Conservation (phyloP, 1,140 invertebrate genomes). For the Ectropis grisescens region DNA sequence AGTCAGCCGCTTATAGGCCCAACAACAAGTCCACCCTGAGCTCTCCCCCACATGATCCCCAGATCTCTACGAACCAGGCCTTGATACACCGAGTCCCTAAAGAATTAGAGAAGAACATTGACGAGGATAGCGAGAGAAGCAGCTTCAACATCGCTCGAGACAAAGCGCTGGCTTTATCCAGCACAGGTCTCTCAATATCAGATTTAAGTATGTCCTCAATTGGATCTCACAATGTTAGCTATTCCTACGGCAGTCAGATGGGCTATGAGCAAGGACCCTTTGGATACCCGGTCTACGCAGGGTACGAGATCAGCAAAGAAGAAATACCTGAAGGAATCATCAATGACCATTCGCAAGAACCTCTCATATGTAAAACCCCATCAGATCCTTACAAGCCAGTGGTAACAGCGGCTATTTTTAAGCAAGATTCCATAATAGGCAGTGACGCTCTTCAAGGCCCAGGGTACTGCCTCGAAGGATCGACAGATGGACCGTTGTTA, state of each 20-base stretch:
- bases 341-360: conserved; percentile 58
- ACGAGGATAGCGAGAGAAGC: conserved; percentile 62
- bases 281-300: conserved; percentile 75
- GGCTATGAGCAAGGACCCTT: conserved; percentile 81
- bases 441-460: conserved; percentile 55
- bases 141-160: conserved; percentile 40
- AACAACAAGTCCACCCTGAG: conserved; percentile 33
- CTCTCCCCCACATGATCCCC: conserved; percentile 45
- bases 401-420: conserved; percentile 76
- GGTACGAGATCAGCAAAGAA: conserved; percentile 71
- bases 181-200: conserved; percentile 82
- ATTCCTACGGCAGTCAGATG: conserved; percentile 82
- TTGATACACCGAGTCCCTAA: conserved; percentile 70
- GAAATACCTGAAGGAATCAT: conserved; percentile 53
- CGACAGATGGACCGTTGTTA: conserved; percentile 59
- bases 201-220: conserved; percentile 80
- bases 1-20: conserved; percentile 58
- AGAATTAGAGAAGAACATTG: conserved; percentile 52
- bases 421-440: conserved; percentile 71
- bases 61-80: conserved; percentile 70
- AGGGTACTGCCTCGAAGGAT: conserved; percentile 64
- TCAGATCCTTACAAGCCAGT: conserved; percentile 74
- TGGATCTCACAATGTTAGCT: conserved; percentile 77
- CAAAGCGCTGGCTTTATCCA: conserved; percentile 63
- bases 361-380: conserved; percentile 55